phyloP scores from a whole-genome alignment of 2,888 invertebrate species.

The Nipponacmea schrenckii region DNA sequence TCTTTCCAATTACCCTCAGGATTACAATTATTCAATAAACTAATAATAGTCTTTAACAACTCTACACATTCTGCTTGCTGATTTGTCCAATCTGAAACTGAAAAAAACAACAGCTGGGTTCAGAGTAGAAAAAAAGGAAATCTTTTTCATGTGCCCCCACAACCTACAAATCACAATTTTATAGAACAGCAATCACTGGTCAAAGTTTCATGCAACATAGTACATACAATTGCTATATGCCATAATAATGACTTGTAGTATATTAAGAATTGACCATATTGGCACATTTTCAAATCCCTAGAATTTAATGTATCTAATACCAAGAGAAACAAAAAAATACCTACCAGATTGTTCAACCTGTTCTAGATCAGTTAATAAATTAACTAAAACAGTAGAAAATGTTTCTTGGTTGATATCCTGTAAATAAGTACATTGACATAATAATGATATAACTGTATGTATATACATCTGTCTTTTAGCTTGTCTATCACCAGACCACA shows the following conservation, averaged over 20 bases:
- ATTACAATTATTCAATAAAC: slow-evolving; percentile 63
- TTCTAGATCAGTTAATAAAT: slow-evolving; percentile 64
- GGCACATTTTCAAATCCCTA: too few species aligned
- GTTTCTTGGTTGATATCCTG: slow-evolving; percentile 39
- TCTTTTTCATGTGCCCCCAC: too few species aligned
- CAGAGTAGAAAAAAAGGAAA: too few species aligned
- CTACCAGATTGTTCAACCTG: slow-evolving; percentile 58
- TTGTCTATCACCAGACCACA: slow-evolving; percentile 70
- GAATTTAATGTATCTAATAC: too few species aligned
- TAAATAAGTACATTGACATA: slow-evolving; percentile 67
- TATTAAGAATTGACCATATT: too few species aligned
- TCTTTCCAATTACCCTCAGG: slow-evolving; percentile 47
- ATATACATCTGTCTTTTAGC: slow-evolving; percentile 75
- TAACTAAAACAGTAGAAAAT: slow-evolving; percentile 52
- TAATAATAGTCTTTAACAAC: slow-evolving; percentile 57
- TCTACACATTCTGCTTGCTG: slow-evolving; percentile 58
- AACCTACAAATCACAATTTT: too few species aligned
- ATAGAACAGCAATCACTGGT: too few species aligned
- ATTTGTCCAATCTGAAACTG: slow-evolving; percentile 42
- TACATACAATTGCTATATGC: too few species aligned
- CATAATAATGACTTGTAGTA: too few species aligned
- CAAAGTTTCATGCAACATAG: too few species aligned
- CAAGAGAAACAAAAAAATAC: neutral
- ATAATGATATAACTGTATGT: slow-evolving; percentile 73
- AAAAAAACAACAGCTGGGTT: neutral